Conservation (phyloP, 2,113 vertebrate genomes). For the Bos javanicus region DNA sequence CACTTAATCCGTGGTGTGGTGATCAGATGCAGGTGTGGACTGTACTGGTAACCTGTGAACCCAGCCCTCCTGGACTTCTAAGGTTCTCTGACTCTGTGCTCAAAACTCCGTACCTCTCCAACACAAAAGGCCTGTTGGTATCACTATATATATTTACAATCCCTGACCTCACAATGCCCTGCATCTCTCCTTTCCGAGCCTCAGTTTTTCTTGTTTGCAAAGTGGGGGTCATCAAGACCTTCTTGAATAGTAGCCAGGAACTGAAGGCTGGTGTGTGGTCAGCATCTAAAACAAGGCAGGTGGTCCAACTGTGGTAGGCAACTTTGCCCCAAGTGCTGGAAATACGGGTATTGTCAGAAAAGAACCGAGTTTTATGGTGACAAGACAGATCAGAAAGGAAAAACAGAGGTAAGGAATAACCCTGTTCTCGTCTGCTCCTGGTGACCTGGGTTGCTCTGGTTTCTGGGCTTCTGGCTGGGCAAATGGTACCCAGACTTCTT, state of each 20-base stretch:
- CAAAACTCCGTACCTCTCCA: background rate
- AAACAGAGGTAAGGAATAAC: background rate
- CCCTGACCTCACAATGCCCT: background rate
- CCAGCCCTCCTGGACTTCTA: background rate
- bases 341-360: background rate
- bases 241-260: background rate
- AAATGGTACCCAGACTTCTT: background rate
- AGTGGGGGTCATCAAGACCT: background rate
- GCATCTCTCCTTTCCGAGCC: background rate
- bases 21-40: rapidly evolving
- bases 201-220: background rate
- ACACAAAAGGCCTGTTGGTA: background rate
- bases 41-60: background rate
- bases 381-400: background rate
- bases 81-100: background rate
- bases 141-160: background rate
- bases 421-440: background rate
- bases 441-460: background rate
- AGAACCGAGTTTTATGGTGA: background rate
- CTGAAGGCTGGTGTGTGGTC: background rate
- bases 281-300: background rate
- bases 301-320: rapidly evolving
- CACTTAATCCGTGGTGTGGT: rapidly evolving
- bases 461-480: background rate
- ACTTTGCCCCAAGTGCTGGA: background rate